Percentiles rank a stretch among this genome's conserved stretches.
Evolutionary conservation across 2,113 vertebrate genomes (phyloP).

Genomic region (Anolis sagrei): DNA sequence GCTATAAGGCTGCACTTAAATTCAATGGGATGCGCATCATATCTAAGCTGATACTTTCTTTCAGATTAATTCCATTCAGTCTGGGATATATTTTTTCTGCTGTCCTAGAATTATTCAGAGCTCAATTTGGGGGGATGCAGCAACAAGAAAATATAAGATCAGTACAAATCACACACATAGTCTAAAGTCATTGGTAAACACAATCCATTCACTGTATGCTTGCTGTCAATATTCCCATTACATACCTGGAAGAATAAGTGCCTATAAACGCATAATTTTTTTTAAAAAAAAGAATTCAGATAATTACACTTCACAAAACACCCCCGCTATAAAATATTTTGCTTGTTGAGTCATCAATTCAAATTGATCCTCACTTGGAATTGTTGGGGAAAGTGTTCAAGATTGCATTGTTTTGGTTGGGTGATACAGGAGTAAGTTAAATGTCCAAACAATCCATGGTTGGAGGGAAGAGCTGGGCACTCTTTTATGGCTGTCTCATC

Average conservation of each 20-base stretch:
- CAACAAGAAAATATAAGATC: not conserved
- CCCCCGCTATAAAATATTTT: not conserved
- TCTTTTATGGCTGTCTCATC: not conserved
- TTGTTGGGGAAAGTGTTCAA: not conserved
- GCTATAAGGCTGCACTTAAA: not conserved
- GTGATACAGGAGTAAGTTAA: not conserved
- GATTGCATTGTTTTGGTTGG: not conserved
- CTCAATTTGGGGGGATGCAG: not conserved
- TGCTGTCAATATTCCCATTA: conserved; percentile 17
- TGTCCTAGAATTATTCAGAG: not conserved
- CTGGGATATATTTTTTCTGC: not conserved
- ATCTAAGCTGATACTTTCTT: not conserved
- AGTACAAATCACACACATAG: not conserved
- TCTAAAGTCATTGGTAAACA: not conserved
- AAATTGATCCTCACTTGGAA: not conserved
- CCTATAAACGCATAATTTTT: not conserved
- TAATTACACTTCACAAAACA: not conserved
- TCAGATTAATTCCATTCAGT: not conserved
- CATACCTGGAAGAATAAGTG: not conserved
- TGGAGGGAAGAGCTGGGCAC: not conserved
- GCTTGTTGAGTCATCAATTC: not conserved
- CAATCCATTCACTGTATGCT: not conserved
- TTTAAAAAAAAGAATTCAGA: not conserved
- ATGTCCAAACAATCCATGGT: not conserved
- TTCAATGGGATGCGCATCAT: too few relatives aligned